Conservation (phyloP, 1,140 invertebrate genomes). For the Drosophila setifemur region DNA sequence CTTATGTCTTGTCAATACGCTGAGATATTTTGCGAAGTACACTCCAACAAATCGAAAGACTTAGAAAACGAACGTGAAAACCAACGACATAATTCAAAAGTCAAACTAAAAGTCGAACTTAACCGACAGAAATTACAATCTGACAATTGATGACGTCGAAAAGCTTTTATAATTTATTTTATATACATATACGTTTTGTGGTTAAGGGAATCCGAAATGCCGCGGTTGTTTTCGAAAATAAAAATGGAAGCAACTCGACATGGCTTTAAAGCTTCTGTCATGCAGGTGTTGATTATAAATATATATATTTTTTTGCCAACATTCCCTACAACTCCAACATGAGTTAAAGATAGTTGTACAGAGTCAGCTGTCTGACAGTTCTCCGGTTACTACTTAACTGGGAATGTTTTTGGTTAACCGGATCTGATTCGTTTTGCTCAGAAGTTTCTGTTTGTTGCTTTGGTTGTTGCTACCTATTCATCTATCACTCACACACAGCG, state of each 20-base stretch:
- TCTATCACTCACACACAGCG: conserved; percentile 38
- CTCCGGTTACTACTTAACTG: conserved; percentile 9
- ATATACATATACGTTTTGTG: background rate
- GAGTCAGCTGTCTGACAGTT: conserved; percentile 44
- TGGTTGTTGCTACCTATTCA: conserved; percentile 35
- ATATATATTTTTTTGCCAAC: conserved; percentile 18
- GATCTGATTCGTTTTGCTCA: conserved; percentile 69
- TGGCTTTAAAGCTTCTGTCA: conserved; percentile 12
- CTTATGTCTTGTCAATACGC: no score
- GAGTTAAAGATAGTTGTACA: conserved; percentile 18
- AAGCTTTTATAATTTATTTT: background rate
- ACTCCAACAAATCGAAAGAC: conserved; percentile 63
- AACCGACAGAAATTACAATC: conserved; percentile 26
- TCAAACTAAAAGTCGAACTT: background rate
- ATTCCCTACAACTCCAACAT: conserved; percentile 60
- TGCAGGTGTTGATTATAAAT: conserved; percentile 35
- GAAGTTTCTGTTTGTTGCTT: conserved; percentile 36
- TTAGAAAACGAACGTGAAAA: conserved; percentile 68
- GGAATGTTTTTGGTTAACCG: conserved; percentile 68
- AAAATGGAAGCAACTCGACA: background rate
- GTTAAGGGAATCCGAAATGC: conserved; percentile 55
- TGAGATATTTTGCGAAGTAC: no score
- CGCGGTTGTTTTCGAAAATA: conserved; percentile 38
- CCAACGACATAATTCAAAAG: background rate
- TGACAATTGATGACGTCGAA: conserved; percentile 45